Base-by-base conservation (phyloP, 2,888 invertebrate species). In the Volucella bombylans region DNA sequence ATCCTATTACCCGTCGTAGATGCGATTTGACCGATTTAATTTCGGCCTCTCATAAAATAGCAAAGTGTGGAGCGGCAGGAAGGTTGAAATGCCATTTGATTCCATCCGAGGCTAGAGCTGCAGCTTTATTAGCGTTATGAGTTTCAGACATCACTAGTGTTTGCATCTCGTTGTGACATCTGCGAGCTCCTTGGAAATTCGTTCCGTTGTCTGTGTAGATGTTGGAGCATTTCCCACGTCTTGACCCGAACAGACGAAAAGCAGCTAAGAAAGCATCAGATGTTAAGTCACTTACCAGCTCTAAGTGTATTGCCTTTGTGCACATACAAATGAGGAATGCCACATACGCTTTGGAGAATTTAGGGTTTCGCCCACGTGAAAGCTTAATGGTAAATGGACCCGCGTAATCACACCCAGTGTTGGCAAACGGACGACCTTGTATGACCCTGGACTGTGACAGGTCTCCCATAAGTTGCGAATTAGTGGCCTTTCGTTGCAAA, bases 201-300 rank as follows among this genome's bases (percentile, higher is more conserved):
- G 69, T 77, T 0, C 86, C 86, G 23, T 86, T 83, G 52, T 81
- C 76, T 18, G 82, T 87, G 50, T 74, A 85, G 0, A 85, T 85
- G 11, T 71, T 55, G 2, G 47, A n/a, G 12, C 74, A 86, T 59
- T 72, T 80, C 0, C 80, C 80, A 14, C 72, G 62, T 3, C 78
- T 72, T 11, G 82, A 50, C 14, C 77, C 65, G 43, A 87, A 87
- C 1, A 81, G 52, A 1, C 82, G 50, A 6, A 81, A 23, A 6
- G 82, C 86, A 0, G 85, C 80, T 8, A 87, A 18, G 47, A 87
- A 87, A 2, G 78, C 71, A 2, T 85, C 80, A 0, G 83, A 86
- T 0, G 59, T 67, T 4, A 83, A 65, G 31, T 86, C 86, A 4
- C 78, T 67, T 10, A 64, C 52, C 9, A 79, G 38, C 55, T 86